Conservation (phyloP, 1,140 invertebrate species). For the Phenacoccus solenopsis region DNA sequence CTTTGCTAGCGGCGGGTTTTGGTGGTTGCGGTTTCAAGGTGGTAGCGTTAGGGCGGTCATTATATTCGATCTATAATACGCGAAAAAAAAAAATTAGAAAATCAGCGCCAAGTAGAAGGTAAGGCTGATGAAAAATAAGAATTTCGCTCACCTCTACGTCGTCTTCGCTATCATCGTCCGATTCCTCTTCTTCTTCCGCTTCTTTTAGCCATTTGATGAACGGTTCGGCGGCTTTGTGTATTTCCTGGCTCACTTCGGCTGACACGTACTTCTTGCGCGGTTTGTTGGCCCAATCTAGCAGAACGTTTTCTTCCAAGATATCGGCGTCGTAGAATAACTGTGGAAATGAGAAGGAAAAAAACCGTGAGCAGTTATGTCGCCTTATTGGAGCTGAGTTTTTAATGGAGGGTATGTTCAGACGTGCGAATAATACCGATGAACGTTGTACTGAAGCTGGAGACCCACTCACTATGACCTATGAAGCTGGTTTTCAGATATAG, state of each 20-base stretch:
- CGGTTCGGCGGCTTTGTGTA: constrained; percentile 79
- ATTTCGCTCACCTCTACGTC: constrained; percentile 45
- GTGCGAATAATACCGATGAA: too few relatives aligned
- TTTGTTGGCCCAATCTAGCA: constrained; percentile 91
- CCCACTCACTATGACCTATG: too few relatives aligned
- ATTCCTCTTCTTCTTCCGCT: constrained; percentile 83
- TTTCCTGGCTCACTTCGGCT: constrained; percentile 81
- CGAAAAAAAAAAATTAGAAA: background rate
- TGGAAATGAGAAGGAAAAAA: too few relatives aligned
- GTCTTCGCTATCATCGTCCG: constrained; percentile 54
- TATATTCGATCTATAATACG: constrained; percentile 59
- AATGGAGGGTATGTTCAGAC: too few relatives aligned
- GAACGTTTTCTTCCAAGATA: constrained; percentile 83
- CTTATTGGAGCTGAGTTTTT: too few relatives aligned
- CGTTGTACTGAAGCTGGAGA: too few relatives aligned
- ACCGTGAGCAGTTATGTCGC: too few relatives aligned
- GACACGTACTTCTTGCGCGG: constrained; percentile 86
- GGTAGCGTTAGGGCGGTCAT: constrained; percentile 65
- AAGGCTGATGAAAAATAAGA: background rate
- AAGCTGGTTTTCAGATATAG: too few relatives aligned
- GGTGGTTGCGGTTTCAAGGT: constrained; percentile 50
- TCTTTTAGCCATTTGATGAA: constrained; percentile 95
- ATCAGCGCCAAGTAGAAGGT: background rate
- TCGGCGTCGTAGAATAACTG: constrained; percentile 86
- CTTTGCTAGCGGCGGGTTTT: constrained; percentile 24